Evolutionary conservation across 2,113 vertebrate species (phyloP).

Genomic region (Microcebus ravelobensis): DNA sequence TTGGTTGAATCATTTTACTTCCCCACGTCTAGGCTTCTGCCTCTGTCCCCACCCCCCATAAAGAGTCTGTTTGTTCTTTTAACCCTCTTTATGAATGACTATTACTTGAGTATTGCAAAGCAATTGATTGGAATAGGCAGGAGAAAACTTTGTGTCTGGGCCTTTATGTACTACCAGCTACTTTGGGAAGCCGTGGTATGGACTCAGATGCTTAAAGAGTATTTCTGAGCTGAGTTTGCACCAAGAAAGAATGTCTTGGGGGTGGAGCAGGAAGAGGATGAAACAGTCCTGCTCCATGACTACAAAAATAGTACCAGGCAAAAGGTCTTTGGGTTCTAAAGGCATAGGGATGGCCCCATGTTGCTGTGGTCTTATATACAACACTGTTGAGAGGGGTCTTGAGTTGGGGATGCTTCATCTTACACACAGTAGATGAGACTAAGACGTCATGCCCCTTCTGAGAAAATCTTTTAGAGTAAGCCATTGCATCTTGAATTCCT

Average conservation of each 20-base stretch:
- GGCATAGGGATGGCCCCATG: not conserved
- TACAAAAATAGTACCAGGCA: not conserved
- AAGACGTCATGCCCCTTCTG: not conserved
- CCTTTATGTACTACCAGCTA: not conserved
- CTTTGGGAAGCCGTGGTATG: not conserved
- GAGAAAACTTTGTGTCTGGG: not conserved
- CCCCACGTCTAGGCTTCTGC: not conserved
- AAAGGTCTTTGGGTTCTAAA: not conserved
- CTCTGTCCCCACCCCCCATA: not conserved
- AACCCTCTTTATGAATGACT: not conserved
- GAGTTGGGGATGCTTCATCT: not conserved
- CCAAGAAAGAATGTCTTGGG: not conserved
- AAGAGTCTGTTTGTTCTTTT: conserved; percentile 8
- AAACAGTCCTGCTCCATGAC: not conserved
- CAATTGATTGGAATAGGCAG: not conserved
- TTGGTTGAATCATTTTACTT: not conserved
- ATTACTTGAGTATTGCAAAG: not conserved
- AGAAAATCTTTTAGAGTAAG: not conserved
- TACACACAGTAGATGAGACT: not conserved
- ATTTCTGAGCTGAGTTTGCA: not conserved
- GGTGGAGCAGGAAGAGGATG: not conserved
- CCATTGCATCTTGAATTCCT: not conserved
- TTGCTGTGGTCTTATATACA: not conserved
- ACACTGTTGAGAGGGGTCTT: not conserved
- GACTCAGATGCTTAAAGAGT: not conserved